Evolutionary conservation across 2,888 invertebrate genomes (phyloP), one percentile per base, ranked within the genome.

Genomic region (Cryptophagus acutangulus): DNA sequence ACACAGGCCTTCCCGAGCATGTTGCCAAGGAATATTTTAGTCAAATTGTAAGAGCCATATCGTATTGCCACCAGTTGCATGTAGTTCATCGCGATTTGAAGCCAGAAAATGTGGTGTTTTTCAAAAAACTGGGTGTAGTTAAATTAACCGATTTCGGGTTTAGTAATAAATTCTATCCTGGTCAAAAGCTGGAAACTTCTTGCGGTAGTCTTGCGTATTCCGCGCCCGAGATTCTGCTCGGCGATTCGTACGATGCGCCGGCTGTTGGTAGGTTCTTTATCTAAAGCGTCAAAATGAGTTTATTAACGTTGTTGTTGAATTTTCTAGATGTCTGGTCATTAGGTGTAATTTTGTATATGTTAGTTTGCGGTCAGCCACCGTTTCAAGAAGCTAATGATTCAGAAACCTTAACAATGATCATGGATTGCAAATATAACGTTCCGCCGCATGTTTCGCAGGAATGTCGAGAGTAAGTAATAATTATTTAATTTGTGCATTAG

Each of bases 331-430:
- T 99, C 37, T 99, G 99, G 99, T 96, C 95, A 3, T 76, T 99
- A 41, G 99, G 99, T 41, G 99, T 99, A 10, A 96, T 99, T 62
- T 75, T 99, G 30, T 99, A 90, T 72, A 99, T 99, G 96, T 75
- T 99, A 61, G 96, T 97, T 3, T 93, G 92, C 70, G 99, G 99
- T 3, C 86, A 89, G 66, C 87, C 96, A 20, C 99, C 99, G 3
- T 99, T 99, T 70, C 95, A 96, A 73, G 97, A 97, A 74, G 95
- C 96, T 17, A 99, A 97, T 71, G 99, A 99, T 71, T 95, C 94
- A 61, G 99, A 99, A 77, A 99, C 99, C 1, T 74, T 99, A 39
- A 97, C 95, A 17, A 96, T 94, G 91, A 99, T 99, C 53, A 93
- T 99, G 90, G 97, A 99, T 71, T 97, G 97, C 74, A 94, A 94